Conservation (phyloP, 2,888 invertebrate genomes). For the Trichopoda pennipes region DNA sequence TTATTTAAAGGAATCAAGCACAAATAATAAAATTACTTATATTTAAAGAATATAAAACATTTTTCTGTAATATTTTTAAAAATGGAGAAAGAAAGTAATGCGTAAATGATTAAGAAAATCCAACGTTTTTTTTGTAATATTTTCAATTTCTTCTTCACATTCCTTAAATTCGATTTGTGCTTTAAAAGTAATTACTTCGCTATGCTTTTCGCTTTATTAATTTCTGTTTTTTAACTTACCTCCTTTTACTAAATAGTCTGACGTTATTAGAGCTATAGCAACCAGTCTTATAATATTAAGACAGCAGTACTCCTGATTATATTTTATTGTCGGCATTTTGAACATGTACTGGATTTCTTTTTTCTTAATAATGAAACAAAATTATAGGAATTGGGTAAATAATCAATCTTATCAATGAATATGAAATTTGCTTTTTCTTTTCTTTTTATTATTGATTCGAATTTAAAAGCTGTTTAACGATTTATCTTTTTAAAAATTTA, state of each 20-base stretch:
- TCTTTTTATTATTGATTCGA: background rate
- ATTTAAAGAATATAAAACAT: no score
- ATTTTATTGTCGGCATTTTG: conserved; percentile 47
- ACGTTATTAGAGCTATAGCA: conserved; percentile 23
- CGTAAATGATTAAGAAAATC: no score
- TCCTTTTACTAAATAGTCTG: conserved; percentile 47
- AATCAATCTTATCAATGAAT: conserved; percentile 50
- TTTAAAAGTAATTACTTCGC: background rate
- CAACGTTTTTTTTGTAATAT: no score
- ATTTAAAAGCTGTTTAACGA: conserved; percentile 31
- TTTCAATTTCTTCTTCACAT: no score
- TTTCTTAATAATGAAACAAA: no score
- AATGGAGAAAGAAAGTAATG: no score
- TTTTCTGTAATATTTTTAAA: no score
- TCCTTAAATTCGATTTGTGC: no score
- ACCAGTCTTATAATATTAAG: conserved; percentile 46
- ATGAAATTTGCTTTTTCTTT: conserved; percentile 2
- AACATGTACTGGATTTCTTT: background rate
- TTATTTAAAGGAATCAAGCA: no score
- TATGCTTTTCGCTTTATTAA: background rate
- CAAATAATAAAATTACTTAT: no score
- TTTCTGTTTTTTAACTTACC: conserved; percentile 43
- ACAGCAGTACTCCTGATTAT: conserved; percentile 8
- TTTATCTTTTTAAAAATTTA: conserved; percentile 41
- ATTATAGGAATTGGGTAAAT: conserved; percentile 47